These are phyloP conservation scores for Trichogramma dendrolimi DNA, from an alignment of 2,888 invertebrate species.

Conservation along the genomic window DNA sequence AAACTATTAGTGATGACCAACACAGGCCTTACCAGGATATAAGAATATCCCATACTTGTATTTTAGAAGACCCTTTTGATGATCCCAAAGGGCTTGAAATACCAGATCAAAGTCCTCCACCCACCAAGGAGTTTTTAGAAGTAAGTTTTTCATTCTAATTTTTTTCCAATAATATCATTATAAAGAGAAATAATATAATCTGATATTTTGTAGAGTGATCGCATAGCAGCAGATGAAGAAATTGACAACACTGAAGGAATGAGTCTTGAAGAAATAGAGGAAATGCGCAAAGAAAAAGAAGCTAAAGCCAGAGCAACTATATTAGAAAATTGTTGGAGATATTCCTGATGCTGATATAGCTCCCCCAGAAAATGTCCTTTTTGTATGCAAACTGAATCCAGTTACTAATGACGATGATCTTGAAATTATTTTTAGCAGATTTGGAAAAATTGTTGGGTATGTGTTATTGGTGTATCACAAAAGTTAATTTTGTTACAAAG, in stretches of 20 bases:
- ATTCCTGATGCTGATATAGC: constrained; percentile 95
- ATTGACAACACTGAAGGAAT: constrained; percentile 87
- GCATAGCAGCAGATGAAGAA: constrained; percentile 90
- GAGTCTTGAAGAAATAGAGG: constrained; percentile 77
- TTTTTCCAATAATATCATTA: constrained; percentile 1
- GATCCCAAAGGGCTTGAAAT: constrained; percentile 75
- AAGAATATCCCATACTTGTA: constrained; percentile 91
- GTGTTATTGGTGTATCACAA: constrained; percentile 15
- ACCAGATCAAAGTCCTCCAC: constrained; percentile 86
- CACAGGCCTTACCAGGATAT: constrained; percentile 92
- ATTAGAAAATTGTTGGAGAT: constrained; percentile 97
- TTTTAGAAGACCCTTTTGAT: constrained; percentile 93
- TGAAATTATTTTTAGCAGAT: constrained; percentile 95
- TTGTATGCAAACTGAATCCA: constrained; percentile 98
- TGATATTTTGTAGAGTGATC: constrained; percentile 61
- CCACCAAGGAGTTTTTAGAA: constrained; percentile 71
- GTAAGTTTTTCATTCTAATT: constrained; percentile 27
- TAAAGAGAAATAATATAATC: constrained; percentile 6
- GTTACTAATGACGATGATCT: constrained; percentile 96
- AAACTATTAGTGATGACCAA: constrained; percentile 85
- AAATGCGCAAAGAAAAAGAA: constrained; percentile 84
- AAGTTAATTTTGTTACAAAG: not conserved
- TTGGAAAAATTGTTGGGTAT: constrained; percentile 80
- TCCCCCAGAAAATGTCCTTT: constrained; percentile 97
- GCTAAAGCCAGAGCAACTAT: constrained; percentile 96